Evolutionary conservation across 2,888 invertebrate species (phyloP), one percentile per base, ranked within the genome.

Genomic region (Yponomeuta cagnagella): DNA sequence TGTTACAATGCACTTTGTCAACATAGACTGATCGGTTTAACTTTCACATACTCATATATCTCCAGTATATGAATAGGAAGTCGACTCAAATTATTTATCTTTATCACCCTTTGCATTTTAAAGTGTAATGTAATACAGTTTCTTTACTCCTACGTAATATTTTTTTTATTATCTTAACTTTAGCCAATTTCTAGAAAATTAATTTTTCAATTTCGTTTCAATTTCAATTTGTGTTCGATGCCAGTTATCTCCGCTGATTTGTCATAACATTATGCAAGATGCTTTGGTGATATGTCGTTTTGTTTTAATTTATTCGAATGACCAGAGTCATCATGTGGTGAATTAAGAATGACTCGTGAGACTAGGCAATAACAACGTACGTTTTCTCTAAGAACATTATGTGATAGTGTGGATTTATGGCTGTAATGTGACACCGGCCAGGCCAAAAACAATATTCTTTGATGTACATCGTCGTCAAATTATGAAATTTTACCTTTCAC

Each of bases 141-240:
- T 76, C 43, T 10, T 69, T 70, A 82, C 78, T 77, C 78, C 86
- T 87, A 87, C 83, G 74, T 82, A 78, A 52, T 52, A 58, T 58
- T 58, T 58, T 58, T 79, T 67, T 83, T 82, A 43, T 43, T 43
- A 83, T 77, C 78, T 82, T 83, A 84, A 81, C 79, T 71, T 82
- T 87, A 87, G 85, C 88, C 89, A 88, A 88, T 88, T 58, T 84
- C 80, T 85, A 83, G 81, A 86, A 87, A 58, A 85, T 83, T 80
- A 84, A 80, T 77, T 77, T 79, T 77, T 15, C 12, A 58, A 58
- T 58, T 58, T 58, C 52, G 52, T 58, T 58, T 58, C 73, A 79
- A 81, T 85, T 86, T 87, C 83, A 81, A 80, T 74, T 58, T 72
- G 74, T 75, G 73, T 80, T 84, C 80, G 82, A 86, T 83, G 83